Evolutionary conservation across 2,797 vertebrate genomes (phyloP).

Genomic region (Propithecus perrieri): DNA sequence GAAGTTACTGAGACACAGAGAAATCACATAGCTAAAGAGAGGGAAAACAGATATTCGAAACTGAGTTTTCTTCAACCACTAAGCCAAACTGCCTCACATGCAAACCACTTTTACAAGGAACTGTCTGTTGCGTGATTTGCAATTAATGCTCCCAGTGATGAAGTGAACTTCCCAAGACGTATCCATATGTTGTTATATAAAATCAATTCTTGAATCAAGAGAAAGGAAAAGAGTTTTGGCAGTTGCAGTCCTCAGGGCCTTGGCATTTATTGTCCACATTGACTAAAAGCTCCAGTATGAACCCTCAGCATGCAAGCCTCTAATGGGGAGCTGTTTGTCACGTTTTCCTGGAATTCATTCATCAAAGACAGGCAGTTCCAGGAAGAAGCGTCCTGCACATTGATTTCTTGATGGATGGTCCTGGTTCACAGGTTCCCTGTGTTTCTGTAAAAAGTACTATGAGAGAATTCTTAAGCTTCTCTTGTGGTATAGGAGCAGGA

Average conservation of each 20-base stretch:
- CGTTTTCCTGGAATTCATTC: slow-evolving; percentile 39
- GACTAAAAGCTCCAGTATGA: neutral
- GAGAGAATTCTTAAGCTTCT: neutral
- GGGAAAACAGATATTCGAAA: neutral
- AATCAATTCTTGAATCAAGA: neutral
- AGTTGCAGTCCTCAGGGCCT: neutral
- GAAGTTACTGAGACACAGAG: neutral
- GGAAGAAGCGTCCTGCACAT: neutral
- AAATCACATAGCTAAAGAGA: neutral
- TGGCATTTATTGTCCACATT: neutral
- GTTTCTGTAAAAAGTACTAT: neutral
- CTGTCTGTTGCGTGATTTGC: neutral
- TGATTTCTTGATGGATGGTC: neutral
- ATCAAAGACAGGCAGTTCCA: neutral
- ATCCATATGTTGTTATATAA: neutral
- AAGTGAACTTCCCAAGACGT: neutral
- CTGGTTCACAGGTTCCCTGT: neutral
- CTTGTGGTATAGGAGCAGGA: neutral
- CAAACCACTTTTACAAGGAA: neutral
- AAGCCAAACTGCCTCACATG: neutral
- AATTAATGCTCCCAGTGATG: neutral
- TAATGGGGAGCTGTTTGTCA: neutral
- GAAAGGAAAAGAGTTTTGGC: neutral
- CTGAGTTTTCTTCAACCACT: neutral
- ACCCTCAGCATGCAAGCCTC: neutral